These are phyloP conservation scores for Rhinogobio ventralis DNA, from an alignment of 2,797 vertebrate genomes.

Conservation along the genomic window DNA sequence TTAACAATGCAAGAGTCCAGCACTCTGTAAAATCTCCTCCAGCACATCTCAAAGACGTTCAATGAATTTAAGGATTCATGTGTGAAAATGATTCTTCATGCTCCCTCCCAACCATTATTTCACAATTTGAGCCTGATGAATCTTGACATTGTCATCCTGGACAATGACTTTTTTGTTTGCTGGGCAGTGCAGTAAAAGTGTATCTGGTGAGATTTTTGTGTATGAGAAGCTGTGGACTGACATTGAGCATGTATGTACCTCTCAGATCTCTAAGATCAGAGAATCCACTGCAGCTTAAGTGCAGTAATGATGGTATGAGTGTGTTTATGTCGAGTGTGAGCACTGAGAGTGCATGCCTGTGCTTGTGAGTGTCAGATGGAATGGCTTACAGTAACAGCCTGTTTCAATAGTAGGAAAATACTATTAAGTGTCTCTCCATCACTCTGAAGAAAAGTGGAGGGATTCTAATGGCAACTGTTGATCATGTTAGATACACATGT, in stretches of 20 bases:
- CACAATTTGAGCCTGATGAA: too few relatives aligned
- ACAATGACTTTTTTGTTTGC: too few relatives aligned
- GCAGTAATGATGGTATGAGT: conserved; percentile 33
- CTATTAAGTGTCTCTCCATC: neutral
- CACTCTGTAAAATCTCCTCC: too few relatives aligned
- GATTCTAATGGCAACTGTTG: neutral
- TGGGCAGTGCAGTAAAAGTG: neutral
- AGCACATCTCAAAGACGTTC: too few relatives aligned
- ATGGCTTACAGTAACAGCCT: conserved; percentile 7
- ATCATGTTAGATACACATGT: conserved; percentile 2
- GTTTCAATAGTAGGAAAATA: neutral
- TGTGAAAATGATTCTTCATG: too few relatives aligned
- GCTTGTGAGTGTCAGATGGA: conserved; percentile 49
- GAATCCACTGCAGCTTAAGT: neutral
- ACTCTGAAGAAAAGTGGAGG: neutral
- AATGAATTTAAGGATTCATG: too few relatives aligned
- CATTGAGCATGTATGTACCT: neutral
- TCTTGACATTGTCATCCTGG: too few relatives aligned
- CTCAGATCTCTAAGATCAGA: neutral
- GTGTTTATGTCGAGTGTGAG: conserved; percentile 26
- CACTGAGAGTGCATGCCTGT: conserved; percentile 43
- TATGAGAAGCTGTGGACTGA: neutral
- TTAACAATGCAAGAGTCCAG: too few relatives aligned
- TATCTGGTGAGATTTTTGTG: neutral
- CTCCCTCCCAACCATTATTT: too few relatives aligned